Evolutionary conservation across 1,140 invertebrate species (phyloP).

Genomic region (Macrocentrus cingulum): DNA sequence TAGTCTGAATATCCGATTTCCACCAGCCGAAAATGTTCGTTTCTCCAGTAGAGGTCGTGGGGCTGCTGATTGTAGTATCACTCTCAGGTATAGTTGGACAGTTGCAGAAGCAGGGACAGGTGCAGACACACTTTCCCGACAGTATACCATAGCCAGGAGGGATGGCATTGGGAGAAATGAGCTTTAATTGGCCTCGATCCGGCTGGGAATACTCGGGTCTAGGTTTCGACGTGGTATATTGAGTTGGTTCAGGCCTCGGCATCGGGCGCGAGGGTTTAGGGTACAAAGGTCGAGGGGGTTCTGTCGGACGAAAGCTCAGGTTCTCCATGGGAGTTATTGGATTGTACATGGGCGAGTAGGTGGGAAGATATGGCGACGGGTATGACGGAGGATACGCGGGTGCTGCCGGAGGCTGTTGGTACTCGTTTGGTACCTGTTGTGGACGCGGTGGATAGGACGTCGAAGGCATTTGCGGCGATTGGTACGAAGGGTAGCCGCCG

Average conservation of each 20-base stretch:
- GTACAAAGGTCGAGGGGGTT: background rate
- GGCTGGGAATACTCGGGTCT: background rate
- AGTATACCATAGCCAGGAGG: slow-evolving; percentile 6
- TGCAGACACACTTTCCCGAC: slow-evolving; percentile 18
- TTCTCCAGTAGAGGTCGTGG: background rate
- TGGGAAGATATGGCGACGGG: background rate
- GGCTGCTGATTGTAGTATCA: background rate
- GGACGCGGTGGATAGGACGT: background rate
- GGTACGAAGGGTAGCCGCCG: background rate
- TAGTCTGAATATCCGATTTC: background rate
- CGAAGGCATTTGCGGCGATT: too few species aligned
- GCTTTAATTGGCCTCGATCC: too few species aligned
- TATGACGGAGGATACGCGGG: too few species aligned
- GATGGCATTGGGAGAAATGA: background rate
- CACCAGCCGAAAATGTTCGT: background rate
- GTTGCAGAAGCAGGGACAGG: slow-evolving; percentile 20
- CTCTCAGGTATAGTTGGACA: slow-evolving; percentile 16
- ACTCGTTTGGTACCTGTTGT: background rate
- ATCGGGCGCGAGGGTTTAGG: background rate
- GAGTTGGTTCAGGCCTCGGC: background rate
- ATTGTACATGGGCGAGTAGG: background rate
- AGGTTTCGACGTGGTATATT: background rate
- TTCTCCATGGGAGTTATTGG: background rate
- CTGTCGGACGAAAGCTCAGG: background rate
- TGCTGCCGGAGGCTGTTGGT: background rate